phyloP scores from a whole-genome alignment of 2,888 invertebrate species.

The Carabus problematicus region DNA sequence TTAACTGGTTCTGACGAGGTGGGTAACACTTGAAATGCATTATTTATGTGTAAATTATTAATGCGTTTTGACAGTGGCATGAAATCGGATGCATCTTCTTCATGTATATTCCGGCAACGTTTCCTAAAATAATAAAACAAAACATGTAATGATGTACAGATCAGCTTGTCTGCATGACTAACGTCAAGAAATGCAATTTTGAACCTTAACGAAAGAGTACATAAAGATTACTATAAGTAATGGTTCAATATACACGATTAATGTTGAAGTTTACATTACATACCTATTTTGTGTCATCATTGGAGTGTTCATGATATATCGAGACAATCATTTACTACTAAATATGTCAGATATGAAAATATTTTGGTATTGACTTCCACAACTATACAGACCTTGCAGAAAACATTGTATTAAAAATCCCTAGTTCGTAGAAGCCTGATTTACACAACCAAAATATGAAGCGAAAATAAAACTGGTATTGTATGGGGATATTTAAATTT shows the following conservation, averaged over 20 bases:
- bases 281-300: slow-evolving; percentile 39
- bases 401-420: slow-evolving; percentile 8
- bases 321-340: background rate
- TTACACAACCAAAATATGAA: too few species aligned
- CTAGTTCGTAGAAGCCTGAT: background rate
- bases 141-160: too few species aligned
- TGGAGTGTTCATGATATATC: slow-evolving; percentile 17
- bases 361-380: slow-evolving; percentile 1
- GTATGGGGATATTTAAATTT: too few species aligned
- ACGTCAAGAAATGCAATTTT: slow-evolving; percentile 5
- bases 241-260: background rate
- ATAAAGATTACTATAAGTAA: slow-evolving; percentile 2
- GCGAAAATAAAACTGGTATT: too few species aligned
- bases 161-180: background rate
- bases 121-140: slow-evolving; percentile 67
- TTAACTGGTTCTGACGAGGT: slow-evolving; percentile 43
- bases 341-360: background rate
- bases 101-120: slow-evolving; percentile 71
- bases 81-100: slow-evolving; percentile 79
- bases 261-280: background rate
- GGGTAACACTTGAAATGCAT: slow-evolving; percentile 55
- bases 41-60: slow-evolving; percentile 85
- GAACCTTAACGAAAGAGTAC: slow-evolving; percentile 7
- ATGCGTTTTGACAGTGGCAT: slow-evolving; percentile 90
- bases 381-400: slow-evolving; percentile 16